Percentiles rank a stretch among this genome's conserved stretches.
phyloP scores from a whole-genome alignment of 2,113 vertebrate genomes.

The Aldabrachelys gigantea region DNA sequence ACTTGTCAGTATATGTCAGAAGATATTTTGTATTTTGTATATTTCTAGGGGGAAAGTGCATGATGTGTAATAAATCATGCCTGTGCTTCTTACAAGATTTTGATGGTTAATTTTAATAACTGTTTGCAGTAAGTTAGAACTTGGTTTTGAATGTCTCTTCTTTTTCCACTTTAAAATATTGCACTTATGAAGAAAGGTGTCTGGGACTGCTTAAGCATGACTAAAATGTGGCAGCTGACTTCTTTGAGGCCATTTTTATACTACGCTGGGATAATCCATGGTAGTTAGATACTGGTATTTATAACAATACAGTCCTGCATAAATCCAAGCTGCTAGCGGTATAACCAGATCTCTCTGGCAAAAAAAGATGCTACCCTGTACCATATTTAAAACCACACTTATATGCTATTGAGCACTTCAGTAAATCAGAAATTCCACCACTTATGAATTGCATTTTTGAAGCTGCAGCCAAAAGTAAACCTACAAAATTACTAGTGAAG shows the following conservation, averaged over 20 bases:
- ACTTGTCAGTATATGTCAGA: background rate
- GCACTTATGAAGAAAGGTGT: background rate
- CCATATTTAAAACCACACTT: background rate
- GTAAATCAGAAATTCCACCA: background rate
- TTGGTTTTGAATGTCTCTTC: background rate
- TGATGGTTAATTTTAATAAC: background rate
- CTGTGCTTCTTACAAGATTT: background rate
- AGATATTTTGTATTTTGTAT: background rate
- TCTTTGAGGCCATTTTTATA: constrained; percentile 3
- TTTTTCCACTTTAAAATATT: background rate
- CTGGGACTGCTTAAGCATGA: background rate
- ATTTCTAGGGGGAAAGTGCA: background rate
- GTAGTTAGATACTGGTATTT: constrained; percentile 21
- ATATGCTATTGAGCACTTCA: background rate
- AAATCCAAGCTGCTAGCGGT: background rate
- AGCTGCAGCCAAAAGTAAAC: background rate
- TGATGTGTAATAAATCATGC: background rate
- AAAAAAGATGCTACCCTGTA: background rate
- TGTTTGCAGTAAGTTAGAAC: background rate
- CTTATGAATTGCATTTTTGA: background rate
- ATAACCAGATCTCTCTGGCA: background rate
- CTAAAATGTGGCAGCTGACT: background rate
- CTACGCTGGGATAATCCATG: background rate
- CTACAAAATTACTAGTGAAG: background rate
- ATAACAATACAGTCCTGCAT: background rate